A percentile compares a stretch with the other conserved stretches of the same genome.
Conservation (phyloP, 2,113 vertebrate species). For the Pachycephala philippinensis region DNA sequence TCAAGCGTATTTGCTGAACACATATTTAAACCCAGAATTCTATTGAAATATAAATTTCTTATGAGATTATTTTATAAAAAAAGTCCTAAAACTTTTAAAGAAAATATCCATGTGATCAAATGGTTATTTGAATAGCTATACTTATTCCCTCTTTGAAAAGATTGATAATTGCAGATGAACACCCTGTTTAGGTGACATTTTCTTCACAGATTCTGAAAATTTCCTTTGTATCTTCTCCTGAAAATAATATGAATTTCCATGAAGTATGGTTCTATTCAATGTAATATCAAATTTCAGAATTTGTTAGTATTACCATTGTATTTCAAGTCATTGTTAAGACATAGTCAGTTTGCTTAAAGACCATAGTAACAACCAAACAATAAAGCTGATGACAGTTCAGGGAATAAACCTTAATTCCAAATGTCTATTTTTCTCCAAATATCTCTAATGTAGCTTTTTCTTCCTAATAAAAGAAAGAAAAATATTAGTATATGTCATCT, state of each 20-base stretch:
- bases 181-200: background rate
- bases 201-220: background rate
- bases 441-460: background rate
- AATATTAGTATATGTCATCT: background rate
- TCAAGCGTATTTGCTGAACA: background rate
- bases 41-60: background rate
- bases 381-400: background rate
- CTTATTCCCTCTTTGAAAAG: background rate
- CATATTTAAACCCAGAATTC: background rate
- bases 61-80: background rate
- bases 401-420: background rate
- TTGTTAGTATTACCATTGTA: background rate
- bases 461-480: background rate
- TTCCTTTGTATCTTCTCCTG: background rate
- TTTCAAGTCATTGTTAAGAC: background rate
- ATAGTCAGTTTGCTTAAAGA: background rate
- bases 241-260: background rate
- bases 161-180: background rate
- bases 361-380: background rate
- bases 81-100: background rate
- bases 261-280: background rate
- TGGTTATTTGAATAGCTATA: fast-evolving
- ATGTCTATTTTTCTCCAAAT: background rate
- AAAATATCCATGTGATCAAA: background rate
- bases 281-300: background rate